A percentile compares a stretch with the other conserved stretches of the same genome.
Conservation (phyloP, 2,113 vertebrate genomes). For the Oreochromis spilurus region DNA sequence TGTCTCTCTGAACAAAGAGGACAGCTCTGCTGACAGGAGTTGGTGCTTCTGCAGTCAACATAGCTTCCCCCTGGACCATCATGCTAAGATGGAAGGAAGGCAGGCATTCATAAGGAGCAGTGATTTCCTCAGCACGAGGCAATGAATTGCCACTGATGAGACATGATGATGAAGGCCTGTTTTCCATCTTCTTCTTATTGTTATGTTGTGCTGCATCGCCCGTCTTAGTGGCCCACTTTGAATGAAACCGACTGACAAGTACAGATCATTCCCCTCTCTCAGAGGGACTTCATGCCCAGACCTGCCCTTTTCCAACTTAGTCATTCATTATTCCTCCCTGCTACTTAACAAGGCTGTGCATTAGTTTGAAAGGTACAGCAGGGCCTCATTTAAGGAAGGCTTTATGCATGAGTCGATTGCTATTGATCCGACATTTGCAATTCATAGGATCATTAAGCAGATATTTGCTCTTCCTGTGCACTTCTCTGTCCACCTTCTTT, state of each 20-base stretch:
- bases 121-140: slow-evolving; percentile 45
- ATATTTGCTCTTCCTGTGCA: not conserved
- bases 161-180: slow-evolving; percentile 46
- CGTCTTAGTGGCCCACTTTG: not conserved
- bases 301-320: slow-evolving; percentile 15
- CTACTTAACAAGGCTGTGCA: slow-evolving; percentile 19
- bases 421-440: slow-evolving; percentile 33
- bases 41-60: not conserved
- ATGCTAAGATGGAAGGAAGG: slow-evolving; percentile 19
- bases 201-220: not conserved
- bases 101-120: slow-evolving; percentile 44
- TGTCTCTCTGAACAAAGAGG: not conserved
- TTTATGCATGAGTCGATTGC: slow-evolving; percentile 1
- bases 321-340: slow-evolving; percentile 17
- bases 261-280: slow-evolving; percentile 1
- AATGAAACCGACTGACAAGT: not conserved
- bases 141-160: slow-evolving; percentile 50
- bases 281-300: slow-evolving; percentile 15
- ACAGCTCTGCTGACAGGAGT: not conserved
- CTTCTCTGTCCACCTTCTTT: not conserved
- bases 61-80: not conserved
- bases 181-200: not conserved
- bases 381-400: not conserved
- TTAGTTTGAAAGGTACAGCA: not conserved
- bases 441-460: slow-evolving; percentile 13